phyloP scores from a whole-genome alignment of 2,113 vertebrate genomes.

The Siphamia tubifer region DNA sequence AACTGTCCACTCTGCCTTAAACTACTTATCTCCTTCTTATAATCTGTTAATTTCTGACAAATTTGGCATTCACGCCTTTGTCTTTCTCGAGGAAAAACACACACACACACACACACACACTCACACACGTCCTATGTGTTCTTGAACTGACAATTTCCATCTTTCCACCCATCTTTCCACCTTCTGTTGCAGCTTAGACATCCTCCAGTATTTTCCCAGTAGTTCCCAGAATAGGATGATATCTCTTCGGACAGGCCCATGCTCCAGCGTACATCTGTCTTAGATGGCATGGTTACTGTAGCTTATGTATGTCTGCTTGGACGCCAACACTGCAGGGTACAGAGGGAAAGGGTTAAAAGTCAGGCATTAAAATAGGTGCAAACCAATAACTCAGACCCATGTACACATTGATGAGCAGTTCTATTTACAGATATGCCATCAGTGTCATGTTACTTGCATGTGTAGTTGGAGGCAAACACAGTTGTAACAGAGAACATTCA shows the following conservation, averaged over 20 bases:
- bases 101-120: too few species aligned
- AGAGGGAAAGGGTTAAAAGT: constrained; percentile 37
- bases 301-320: constrained; percentile 96
- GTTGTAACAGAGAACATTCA: constrained; percentile 4
- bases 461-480: constrained; percentile 23
- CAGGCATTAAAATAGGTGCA: constrained; percentile 9
- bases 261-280: constrained; percentile 37
- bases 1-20: constrained; percentile 43
- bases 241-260: constrained; percentile 31
- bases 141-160: constrained; percentile 50
- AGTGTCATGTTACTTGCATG: background rate
- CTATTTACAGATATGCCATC: constrained; percentile 34
- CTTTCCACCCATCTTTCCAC: constrained; percentile 46
- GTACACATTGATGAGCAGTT: constrained; percentile 18
- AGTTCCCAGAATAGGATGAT: constrained; percentile 40
- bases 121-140: constrained; percentile 53
- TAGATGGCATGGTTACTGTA: constrained; percentile 97
- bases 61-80: constrained; percentile 45
- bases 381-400: background rate
- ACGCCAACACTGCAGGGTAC: constrained; percentile 84
- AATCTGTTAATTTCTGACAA: constrained; percentile 26
- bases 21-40: constrained; percentile 10
- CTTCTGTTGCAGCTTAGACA: constrained; percentile 34
- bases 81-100: constrained; percentile 52
- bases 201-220: constrained; percentile 27